Evolutionary conservation across 2,888 invertebrate genomes (phyloP), one percentile per base, ranked within the genome.

Genomic region (Epistrophe grossulariae): DNA sequence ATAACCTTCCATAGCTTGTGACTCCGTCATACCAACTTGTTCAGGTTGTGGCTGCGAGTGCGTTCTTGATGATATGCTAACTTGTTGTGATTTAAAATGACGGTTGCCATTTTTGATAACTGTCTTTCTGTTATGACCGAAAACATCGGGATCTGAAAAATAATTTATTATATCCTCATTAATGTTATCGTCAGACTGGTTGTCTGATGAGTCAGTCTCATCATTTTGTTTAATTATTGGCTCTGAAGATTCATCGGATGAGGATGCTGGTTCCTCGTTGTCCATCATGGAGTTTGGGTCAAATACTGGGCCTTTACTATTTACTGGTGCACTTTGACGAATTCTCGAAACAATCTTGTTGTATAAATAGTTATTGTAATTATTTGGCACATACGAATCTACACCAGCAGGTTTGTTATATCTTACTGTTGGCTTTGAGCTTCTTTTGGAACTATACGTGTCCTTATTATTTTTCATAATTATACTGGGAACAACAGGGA

Each of bases 271-370:
- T 15, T 62, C 62, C 4, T 40, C 62, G 7, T 40, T 40, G 7
- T 43, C 2, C 9, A 8, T 7, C 9, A 8, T 7, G 15, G 13
- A 8, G 4, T 24, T 19, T 13, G 40, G 5, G 1, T 38, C 17
- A 13, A 9, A 43, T 43, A 15, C 8, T 11, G 7, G 38, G 4
- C 4, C 8, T 24, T 4, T 15, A 5, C 7, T 9, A 9, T 24
- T 19, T 13, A 17, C 6, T 13, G 59, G 50, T 15, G 40, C 40
- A 66, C 11, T 68, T 31, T 59, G 73, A 17, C 19, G 73, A 38
- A n/a, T 19, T 57, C 1, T n/a, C 15, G 45, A 28, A 24, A 2
- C n/a, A 7, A 5, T 40, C 9, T 28, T 38, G 17, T 17, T 38
- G 19, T 52, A 38, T 0, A 70, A 3, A 24, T 15, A 40, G 8